These are phyloP conservation scores for Musca vetustissima DNA, from an alignment of 1,140 invertebrate species.

Conservation along the genomic window DNA sequence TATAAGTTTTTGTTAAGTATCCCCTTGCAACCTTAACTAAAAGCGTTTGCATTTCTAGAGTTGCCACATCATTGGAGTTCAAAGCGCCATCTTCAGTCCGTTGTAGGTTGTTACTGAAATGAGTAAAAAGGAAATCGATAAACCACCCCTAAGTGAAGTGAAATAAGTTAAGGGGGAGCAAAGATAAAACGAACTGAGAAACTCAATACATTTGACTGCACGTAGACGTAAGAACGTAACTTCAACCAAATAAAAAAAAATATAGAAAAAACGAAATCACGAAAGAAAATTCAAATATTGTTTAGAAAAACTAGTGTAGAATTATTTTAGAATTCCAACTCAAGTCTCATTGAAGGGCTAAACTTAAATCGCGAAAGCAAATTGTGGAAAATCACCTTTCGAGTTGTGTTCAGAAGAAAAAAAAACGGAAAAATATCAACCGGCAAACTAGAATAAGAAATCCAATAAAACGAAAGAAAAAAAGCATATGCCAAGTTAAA, in stretches of 20 bases:
- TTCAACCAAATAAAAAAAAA: no score
- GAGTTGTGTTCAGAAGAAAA: slow-evolving; percentile 15
- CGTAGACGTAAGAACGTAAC: slow-evolving; percentile 29
- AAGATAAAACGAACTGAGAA: no score
- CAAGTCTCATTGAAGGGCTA: slow-evolving; percentile 15
- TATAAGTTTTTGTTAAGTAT: no score
- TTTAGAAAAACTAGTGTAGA: slow-evolving; percentile 17
- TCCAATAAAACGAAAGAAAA: no score
- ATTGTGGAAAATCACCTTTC: no score
- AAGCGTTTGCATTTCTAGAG: no score
- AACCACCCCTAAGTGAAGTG: slow-evolving; percentile 30
- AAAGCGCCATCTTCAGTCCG: background rate
- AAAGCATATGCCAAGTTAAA: slow-evolving; percentile 21
- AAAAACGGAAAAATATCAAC: slow-evolving; percentile 13
- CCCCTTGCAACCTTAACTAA: no score
- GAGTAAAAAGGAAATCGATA: slow-evolving; percentile 29
- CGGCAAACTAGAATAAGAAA: slow-evolving; percentile 18
- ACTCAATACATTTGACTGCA: slow-evolving; percentile 17
- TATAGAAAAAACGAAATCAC: background rate
- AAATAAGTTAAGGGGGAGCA: slow-evolving; percentile 24
- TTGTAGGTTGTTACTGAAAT: background rate
- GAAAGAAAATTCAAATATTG: slow-evolving; percentile 10
- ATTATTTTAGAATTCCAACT: background rate
- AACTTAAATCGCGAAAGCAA: background rate
- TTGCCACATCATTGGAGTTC: background rate